Conservation (phyloP, 2,113 vertebrate genomes). For the Carassius gibelio region DNA sequence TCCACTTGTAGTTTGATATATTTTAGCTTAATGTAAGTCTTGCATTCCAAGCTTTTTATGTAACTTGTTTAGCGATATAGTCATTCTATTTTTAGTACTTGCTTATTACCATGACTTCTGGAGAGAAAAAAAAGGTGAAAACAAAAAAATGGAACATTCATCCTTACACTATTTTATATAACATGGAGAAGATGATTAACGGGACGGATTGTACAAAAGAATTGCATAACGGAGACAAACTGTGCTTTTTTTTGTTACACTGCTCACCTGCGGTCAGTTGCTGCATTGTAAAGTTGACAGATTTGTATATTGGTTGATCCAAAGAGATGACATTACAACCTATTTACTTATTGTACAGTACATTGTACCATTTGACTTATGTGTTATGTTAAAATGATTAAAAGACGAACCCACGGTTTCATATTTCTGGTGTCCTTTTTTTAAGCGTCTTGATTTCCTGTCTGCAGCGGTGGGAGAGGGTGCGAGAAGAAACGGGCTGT, state of each 20-base stretch:
- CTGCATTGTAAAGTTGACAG: constrained; percentile 78
- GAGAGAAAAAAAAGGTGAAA: constrained; percentile 63
- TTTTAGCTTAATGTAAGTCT: constrained; percentile 75
- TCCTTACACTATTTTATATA: constrained; percentile 74
- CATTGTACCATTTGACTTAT: constrained; percentile 79
- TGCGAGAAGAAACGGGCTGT: constrained; percentile 37
- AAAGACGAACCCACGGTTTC: constrained; percentile 78
- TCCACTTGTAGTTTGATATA: constrained; percentile 74
- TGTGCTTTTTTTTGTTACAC: constrained; percentile 60
- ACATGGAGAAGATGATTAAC: constrained; percentile 75
- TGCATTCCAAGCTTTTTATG: constrained; percentile 80
- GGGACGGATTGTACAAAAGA: constrained; percentile 74
- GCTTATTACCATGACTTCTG: constrained; percentile 72
- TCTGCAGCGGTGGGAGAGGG: constrained; percentile 40
- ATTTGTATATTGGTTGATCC: constrained; percentile 85
- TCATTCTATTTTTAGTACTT: constrained; percentile 71
- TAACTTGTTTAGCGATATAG: constrained; percentile 75
- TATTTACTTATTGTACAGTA: constrained; percentile 84
- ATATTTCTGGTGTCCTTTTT: constrained; percentile 57
- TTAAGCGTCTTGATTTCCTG: constrained; percentile 48
- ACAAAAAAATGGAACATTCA: constrained; percentile 68
- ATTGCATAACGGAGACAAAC: constrained; percentile 67
- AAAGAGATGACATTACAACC: constrained; percentile 83
- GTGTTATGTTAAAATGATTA: constrained; percentile 83
- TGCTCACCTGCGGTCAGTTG: constrained; percentile 79